These are phyloP conservation scores for Patella vulgata DNA, from an alignment of 1,140 invertebrate species.

Conservation along the genomic window DNA sequence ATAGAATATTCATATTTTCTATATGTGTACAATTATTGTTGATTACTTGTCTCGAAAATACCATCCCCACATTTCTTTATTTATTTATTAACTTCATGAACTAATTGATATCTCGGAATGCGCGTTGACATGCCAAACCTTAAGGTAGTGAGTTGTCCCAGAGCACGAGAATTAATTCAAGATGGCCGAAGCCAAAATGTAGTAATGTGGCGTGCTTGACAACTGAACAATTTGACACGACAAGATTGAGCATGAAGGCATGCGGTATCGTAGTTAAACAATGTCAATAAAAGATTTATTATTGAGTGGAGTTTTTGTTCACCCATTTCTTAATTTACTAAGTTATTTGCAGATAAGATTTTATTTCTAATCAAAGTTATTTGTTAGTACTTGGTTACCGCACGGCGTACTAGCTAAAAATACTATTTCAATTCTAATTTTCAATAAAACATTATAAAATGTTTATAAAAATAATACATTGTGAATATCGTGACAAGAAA, in stretches of 20 bases:
- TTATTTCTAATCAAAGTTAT: not conserved
- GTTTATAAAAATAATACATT: no score
- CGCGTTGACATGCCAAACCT: constrained; percentile 26
- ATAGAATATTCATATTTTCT: constrained; percentile 1
- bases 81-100: constrained; percentile 1
- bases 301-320: not conserved
- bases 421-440: no score
- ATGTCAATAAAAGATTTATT: not conserved
- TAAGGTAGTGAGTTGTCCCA: not conserved
- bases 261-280: not conserved
- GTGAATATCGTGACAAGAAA: no score
- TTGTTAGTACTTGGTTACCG: not conserved
- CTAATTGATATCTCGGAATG: constrained; percentile 27
- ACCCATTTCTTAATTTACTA: not conserved
- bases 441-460: no score
- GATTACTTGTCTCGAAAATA: not conserved
- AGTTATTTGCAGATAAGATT: not conserved
- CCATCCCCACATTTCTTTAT: not conserved
- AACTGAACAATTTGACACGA: constrained; percentile 23
- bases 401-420: no score
- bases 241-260: not conserved
- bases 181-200: constrained; percentile 21
- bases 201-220: constrained; percentile 34
- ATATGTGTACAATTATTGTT: not conserved
- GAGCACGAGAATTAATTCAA: constrained; percentile 26